Evolutionary conservation across 2,888 invertebrate species (phyloP).

Genomic region (Rotaria macrura): DNA sequence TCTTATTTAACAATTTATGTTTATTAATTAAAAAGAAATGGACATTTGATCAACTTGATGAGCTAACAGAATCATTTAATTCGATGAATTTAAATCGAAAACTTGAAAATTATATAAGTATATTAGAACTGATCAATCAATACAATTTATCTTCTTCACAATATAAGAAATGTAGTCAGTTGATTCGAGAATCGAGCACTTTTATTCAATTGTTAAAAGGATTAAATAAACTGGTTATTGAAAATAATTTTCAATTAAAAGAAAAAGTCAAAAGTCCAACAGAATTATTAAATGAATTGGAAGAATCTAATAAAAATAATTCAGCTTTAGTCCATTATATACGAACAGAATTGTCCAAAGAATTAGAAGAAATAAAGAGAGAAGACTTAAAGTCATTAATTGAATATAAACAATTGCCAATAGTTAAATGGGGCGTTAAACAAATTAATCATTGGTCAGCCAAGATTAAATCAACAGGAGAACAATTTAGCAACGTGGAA

Average conservation of each 20-base stretch:
- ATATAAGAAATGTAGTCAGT: not conserved
- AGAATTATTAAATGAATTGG: not conserved
- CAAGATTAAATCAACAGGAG: not conserved
- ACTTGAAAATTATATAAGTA: not conserved
- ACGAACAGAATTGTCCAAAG: not conserved
- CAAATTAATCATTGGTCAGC: slow-evolving; percentile 8
- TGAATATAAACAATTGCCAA: not conserved
- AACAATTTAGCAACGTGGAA: not conserved
- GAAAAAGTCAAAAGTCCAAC: slow-evolving; percentile 3
- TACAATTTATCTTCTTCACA: not conserved
- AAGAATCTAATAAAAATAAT: not conserved
- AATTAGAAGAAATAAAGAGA: not conserved
- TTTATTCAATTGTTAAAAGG: not conserved
- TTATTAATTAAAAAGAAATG: not conserved
- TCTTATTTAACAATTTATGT: not conserved
- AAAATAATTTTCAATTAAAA: slow-evolving; percentile 23
- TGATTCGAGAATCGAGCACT: not conserved
- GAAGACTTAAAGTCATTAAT: not conserved
- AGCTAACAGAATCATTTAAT: not conserved
- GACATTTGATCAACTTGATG: not conserved
- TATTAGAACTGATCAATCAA: not conserved
- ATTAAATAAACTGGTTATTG: not conserved
- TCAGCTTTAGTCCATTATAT: not conserved
- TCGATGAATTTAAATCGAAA: not conserved
- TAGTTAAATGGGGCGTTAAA: not conserved